Evolutionary conservation across 2,888 invertebrate species (phyloP), one percentile per base, ranked within the genome.

Genomic region (Heliconius sara): DNA sequence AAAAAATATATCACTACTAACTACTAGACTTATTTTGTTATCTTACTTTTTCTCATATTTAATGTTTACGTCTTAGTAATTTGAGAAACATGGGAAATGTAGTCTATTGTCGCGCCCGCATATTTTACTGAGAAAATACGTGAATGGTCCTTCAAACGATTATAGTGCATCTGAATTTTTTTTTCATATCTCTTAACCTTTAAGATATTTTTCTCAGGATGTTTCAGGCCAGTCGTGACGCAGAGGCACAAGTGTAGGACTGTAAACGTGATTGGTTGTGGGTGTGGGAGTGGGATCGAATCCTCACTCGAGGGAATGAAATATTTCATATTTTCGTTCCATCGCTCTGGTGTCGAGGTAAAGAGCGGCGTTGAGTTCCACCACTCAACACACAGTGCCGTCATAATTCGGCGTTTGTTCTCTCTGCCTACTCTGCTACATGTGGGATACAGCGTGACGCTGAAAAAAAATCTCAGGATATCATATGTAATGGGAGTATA

Each of bases 81-180:
- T 39, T 60, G 76, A 81, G 81, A 57, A 76, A 66, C 75, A 65
- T 80, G 81, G 74, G 83, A 83, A 81, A 77, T 76, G 19, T 79
- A 77, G 77, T 74, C 52, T 71, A 75, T 80, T 34, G 63, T 76
- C 34, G 47, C 30, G 79, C 82, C 82, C 82, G 82, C 79, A 82
- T 80, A 60, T 67, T 82, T 77, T 79, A 63, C 72, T 76, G 73
- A 74, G 47, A 76, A 75, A 57, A 65, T 60, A 66, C 57, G 39
- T 74, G 66, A 39, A 19, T 25, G 22, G 12, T 43, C 60, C 43
- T 74, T 66, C 60, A 65, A 43, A 16, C 65, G 75, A 19, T 22
- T 12, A 68, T 60, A n/a, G 34, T 43, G 72, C 63, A 39, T 63
- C 75, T 75, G 22, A 12, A 65, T 5, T 12, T 19, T 12, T 43